A percentile compares a stretch with the other conserved stretches of the same genome.
These are phyloP conservation scores for Eupelmus urozonus DNA, from an alignment of 2,888 invertebrate genomes.

Conservation along the genomic window DNA sequence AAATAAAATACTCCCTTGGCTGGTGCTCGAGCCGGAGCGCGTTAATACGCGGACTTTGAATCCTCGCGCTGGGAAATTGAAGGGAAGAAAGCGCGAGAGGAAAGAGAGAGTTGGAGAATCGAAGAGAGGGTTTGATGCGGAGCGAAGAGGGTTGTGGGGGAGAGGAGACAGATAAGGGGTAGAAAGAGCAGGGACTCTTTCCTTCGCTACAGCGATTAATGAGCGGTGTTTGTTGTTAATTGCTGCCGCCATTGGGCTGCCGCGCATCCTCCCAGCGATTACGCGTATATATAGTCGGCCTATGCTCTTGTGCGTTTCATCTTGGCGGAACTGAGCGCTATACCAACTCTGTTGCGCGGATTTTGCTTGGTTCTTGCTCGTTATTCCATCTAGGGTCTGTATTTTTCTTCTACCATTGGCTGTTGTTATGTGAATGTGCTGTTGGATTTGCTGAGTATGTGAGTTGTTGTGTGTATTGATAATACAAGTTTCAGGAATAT, in stretches of 20 bases:
- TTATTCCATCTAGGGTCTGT: neutral
- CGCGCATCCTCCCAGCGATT: conserved; percentile 61
- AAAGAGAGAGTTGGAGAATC: conserved; percentile 8
- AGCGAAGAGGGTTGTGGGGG: neutral
- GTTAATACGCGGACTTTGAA: neutral
- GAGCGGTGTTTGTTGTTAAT: conserved; percentile 78
- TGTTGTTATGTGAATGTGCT: too few species aligned
- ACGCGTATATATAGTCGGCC: too few species aligned
- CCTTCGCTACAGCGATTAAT: conserved; percentile 76
- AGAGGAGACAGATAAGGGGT: conserved; percentile 57
- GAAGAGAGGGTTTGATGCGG: neutral
- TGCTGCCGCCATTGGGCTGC: conserved; percentile 77
- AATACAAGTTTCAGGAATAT: too few species aligned
- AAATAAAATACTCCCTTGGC: conserved; percentile 51
- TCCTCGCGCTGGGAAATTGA: conserved; percentile 38
- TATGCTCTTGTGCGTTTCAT: conserved; percentile 49
- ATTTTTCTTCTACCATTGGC: too few species aligned
- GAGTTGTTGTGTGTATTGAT: too few species aligned
- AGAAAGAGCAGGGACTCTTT: conserved; percentile 67
- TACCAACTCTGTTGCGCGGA: conserved; percentile 19
- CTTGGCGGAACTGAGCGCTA: too few species aligned
- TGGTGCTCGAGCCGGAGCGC: conserved; percentile 6
- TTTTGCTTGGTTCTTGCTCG: neutral
- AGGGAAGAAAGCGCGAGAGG: conserved; percentile 27
- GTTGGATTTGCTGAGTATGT: too few species aligned